Evolutionary conservation across 2,888 invertebrate species (phyloP), one percentile per base, ranked within the genome.

Genomic region (Dynastes maya): DNA sequence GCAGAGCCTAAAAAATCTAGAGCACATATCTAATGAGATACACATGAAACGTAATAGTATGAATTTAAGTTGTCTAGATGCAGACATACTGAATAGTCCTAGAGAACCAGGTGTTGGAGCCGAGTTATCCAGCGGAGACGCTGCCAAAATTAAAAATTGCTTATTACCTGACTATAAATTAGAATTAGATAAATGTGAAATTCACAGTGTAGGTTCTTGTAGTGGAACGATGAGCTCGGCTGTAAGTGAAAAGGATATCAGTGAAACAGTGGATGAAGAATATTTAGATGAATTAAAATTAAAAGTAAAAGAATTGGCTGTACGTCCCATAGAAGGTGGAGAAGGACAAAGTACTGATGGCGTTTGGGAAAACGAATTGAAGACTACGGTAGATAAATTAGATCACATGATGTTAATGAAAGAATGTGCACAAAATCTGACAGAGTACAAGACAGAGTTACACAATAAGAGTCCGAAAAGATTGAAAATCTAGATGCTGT

Each of bases 11-110:
- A 94, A 94, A 82, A 94, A 94, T 81, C 90, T 98, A 40, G 98
- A 98, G 88, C 93, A 94, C 83, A 98, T 98, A 80, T 97, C 97
- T 8, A 97, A 97, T 89, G 96, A 97, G 86, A 97, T 97, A 82
- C 97, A 97, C 87, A 89, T 90, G 86, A 92, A 92, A 85, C 90
- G 94, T 9, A 92, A 92, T 70, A 91, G 91, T 85, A 79, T 82
- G 64, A 81, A 80, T 27, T 81, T 84, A 75, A 78, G 80, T 51
- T 79, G 78, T 40, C 80, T 82, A 40, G 87, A 87, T 32, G 83
- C 85, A 45, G 92, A 92, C 77, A 85, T 90, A 68, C 86, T 89
- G 9, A 90, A 90, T 80, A 90, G 91, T 27, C 92, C 92, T 2
- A 86, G 93, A 81, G 92, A 93, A 85, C 93, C 93, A 0, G 93